Conservation (phyloP, 2,888 invertebrate genomes). For the Apeira syringaria region DNA sequence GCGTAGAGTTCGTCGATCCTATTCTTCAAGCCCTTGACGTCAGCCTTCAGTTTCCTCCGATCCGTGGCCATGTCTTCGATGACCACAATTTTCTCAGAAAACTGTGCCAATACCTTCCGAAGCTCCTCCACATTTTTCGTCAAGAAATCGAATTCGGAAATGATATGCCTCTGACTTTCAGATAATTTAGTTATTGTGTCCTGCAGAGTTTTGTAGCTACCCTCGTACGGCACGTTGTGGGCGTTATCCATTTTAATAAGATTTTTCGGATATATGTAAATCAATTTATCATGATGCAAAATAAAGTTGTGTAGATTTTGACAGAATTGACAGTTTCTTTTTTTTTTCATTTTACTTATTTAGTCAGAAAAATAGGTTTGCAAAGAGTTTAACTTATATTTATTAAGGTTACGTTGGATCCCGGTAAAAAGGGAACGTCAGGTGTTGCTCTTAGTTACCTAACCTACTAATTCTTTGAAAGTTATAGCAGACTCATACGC, state of each 20-base stretch:
- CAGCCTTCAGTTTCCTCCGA: conserved; percentile 48
- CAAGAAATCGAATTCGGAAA: conserved; percentile 58
- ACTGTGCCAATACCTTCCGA: conserved; percentile 42
- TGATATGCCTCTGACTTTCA: conserved; percentile 49
- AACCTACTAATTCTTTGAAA: too few relatives aligned
- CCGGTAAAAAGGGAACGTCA: too few relatives aligned
- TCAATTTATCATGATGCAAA: conserved; percentile 24
- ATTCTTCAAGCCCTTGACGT: conserved; percentile 54
- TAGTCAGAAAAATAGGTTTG: too few relatives aligned
- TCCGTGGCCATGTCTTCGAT: conserved; percentile 56
- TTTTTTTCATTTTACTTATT: background rate
- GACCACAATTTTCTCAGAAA: conserved; percentile 52
- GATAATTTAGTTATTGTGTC: conserved; percentile 56
- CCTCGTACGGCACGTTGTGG: conserved; percentile 2
- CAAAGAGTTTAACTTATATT: too few relatives aligned
- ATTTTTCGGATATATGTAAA: background rate
- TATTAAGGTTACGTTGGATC: too few relatives aligned
- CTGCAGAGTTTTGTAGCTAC: conserved; percentile 38
- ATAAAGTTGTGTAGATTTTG: background rate
- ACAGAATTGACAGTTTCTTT: conserved; percentile 4
- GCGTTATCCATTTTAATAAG: conserved; percentile 16
- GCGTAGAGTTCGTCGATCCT: conserved; percentile 64
- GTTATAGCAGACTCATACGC: too few relatives aligned
- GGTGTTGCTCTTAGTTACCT: too few relatives aligned
- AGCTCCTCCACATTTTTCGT: conserved; percentile 59